A percentile compares a stretch with the other conserved stretches of the same genome.
Conservation (phyloP, 2,888 invertebrate species). For the Gordius sp. region DNA sequence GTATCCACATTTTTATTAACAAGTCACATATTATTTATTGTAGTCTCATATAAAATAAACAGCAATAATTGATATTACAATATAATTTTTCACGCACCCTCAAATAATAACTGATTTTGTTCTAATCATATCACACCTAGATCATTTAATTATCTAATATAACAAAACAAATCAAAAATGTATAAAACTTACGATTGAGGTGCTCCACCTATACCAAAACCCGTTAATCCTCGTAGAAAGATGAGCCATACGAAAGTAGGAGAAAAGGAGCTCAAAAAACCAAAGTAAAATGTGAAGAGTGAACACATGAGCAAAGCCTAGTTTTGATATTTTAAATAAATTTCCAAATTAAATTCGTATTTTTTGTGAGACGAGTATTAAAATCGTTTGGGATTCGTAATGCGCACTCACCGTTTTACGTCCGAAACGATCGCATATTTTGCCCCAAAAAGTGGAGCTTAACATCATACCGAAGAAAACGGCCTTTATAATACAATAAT, state of each 20-base stretch:
- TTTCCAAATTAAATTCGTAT: too few relatives aligned
- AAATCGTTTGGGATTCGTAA: too few relatives aligned
- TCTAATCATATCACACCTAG: too few relatives aligned
- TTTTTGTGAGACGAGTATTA: too few relatives aligned
- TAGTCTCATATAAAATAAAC: too few relatives aligned
- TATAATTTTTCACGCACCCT: too few relatives aligned
- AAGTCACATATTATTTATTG: too few relatives aligned
- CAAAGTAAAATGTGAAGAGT: conserved; percentile 64
- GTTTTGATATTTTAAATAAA: not conserved
- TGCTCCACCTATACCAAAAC: conserved; percentile 81
- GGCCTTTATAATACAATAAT: too few relatives aligned
- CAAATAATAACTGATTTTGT: too few relatives aligned
- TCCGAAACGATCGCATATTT: conserved; percentile 68
- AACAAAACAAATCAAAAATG: conserved; percentile 13
- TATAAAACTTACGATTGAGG: conserved; percentile 60
- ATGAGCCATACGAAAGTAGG: conserved; percentile 70
- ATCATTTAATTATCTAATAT: too few relatives aligned
- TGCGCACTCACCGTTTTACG: conserved; percentile 54
- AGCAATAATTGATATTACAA: too few relatives aligned
- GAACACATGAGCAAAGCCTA: conserved; percentile 67
- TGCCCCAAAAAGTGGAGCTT: conserved; percentile 80
- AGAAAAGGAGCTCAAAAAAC: conserved; percentile 58
- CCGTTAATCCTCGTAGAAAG: conserved; percentile 62
- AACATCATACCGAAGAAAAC: conserved; percentile 90
- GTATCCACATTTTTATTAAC: too few relatives aligned